Conservation (phyloP, 2,888 invertebrate species). For the Spilarctia lutea region DNA sequence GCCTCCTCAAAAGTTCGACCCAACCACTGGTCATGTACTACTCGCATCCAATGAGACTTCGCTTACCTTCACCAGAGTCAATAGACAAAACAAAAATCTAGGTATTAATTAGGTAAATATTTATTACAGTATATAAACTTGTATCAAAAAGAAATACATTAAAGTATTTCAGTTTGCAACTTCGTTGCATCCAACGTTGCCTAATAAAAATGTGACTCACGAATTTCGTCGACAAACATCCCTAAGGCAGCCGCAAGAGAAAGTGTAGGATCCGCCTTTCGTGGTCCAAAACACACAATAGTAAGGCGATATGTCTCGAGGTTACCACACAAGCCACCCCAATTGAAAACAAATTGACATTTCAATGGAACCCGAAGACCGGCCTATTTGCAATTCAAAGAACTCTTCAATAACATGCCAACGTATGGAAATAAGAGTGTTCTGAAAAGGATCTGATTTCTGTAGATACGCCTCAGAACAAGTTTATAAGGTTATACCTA, state of each 20-base stretch:
- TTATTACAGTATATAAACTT: not conserved
- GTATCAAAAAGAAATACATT: not conserved
- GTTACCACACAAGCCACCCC: conserved; percentile 70
- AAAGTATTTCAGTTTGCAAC: not conserved
- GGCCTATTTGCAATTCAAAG: conserved; percentile 84
- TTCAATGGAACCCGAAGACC: conserved; percentile 79
- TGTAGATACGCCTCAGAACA: conserved; percentile 57
- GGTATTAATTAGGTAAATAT: too few species aligned
- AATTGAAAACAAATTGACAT: conserved; percentile 86
- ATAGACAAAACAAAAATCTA: too few species aligned
- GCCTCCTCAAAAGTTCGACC: too few species aligned
- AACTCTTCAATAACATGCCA: conserved; percentile 80
- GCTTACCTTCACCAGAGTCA: too few species aligned
- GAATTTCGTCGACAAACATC: conserved; percentile 49
- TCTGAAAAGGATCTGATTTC: conserved; percentile 81
- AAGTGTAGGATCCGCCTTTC: conserved; percentile 53
- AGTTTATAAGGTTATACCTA: conserved; percentile 33
- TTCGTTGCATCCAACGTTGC: not conserved
- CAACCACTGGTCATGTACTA: too few species aligned
- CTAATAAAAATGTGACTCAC: conserved; percentile 43
- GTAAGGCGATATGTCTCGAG: conserved; percentile 69
- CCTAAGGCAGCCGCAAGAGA: conserved; percentile 38
- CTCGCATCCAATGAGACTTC: too few species aligned
- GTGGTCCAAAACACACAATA: conserved; percentile 62
- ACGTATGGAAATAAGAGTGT: conserved; percentile 80